phyloP scores from a whole-genome alignment of 2,888 invertebrate species.

The Napeogenes sylphis region DNA sequence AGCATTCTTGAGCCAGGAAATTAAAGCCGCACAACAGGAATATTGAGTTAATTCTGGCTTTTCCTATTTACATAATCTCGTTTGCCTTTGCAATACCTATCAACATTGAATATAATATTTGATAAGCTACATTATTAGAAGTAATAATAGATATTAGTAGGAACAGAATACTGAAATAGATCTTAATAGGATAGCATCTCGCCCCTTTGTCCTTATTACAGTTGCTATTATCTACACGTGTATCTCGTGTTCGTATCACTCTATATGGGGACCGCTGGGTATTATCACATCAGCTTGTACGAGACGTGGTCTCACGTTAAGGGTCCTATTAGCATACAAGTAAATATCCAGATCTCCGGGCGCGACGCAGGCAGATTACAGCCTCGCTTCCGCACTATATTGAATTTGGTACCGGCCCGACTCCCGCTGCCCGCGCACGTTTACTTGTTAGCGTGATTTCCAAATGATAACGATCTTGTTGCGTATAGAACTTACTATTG shows the following conservation, averaged over 20 bases:
- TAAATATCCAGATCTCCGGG: slow-evolving; percentile 69
- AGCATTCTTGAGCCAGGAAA: slow-evolving; percentile 48
- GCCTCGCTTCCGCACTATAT: slow-evolving; percentile 69
- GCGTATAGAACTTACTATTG: slow-evolving; percentile 44
- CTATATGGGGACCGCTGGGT: slow-evolving; percentile 67
- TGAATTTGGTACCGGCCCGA: slow-evolving; percentile 63
- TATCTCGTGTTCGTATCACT: slow-evolving; percentile 70
- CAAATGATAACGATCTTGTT: slow-evolving; percentile 64
- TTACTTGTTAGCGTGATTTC: slow-evolving; percentile 72
- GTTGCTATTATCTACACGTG: slow-evolving; percentile 68
- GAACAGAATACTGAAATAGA: slow-evolving; percentile 32
- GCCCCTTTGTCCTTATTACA: slow-evolving; percentile 71
- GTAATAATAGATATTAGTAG: slow-evolving; percentile 35
- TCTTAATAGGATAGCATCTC: slow-evolving; percentile 45
- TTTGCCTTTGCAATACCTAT: slow-evolving; percentile 43
- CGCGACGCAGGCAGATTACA: slow-evolving; percentile 62
- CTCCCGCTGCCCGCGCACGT: slow-evolving; percentile 63
- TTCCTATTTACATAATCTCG: slow-evolving; percentile 53
- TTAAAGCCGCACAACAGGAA: slow-evolving; percentile 52
- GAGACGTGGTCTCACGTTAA: slow-evolving; percentile 65
- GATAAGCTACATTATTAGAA: slow-evolving; percentile 17
- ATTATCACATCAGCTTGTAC: slow-evolving; percentile 71
- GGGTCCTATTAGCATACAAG: slow-evolving; percentile 73
- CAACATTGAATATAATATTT: slow-evolving; percentile 37
- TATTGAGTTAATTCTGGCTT: slow-evolving; percentile 47